phyloP scores from a whole-genome alignment of 2,113 vertebrate genomes.

The Tretioscincus oriximinensis region DNA sequence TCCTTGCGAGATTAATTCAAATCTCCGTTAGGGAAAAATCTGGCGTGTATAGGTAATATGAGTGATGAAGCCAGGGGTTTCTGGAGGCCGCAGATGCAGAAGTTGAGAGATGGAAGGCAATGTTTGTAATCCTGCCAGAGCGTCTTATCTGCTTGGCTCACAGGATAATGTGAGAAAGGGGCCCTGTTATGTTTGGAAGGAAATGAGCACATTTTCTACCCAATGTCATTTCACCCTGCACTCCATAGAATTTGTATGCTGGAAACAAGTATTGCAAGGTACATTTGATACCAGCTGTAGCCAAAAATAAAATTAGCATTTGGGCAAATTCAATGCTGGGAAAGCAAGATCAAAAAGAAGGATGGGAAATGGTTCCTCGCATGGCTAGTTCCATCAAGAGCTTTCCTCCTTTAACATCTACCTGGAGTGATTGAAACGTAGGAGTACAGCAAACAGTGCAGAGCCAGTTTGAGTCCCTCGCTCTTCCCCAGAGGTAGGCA shows the following conservation, averaged over 20 bases:
- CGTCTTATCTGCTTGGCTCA: background rate
- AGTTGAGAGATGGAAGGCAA: conserved; percentile 21
- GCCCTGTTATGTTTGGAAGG: background rate
- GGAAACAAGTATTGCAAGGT: conserved; percentile 36
- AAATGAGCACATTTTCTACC: background rate
- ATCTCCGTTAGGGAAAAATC: no score
- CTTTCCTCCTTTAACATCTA: no score
- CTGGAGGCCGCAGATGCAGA: background rate
- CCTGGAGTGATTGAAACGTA: no score
- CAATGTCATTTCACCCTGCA: background rate
- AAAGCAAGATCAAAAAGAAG: background rate
- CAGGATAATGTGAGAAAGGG: background rate
- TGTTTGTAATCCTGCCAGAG: background rate
- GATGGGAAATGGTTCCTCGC: background rate
- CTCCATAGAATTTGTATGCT: background rate
- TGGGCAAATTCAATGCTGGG: rapidly evolving
- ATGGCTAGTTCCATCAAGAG: no score
- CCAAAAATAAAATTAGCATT: conserved; percentile 21
- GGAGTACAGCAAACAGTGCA: no score
- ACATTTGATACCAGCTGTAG: background rate
- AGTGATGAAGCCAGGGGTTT: background rate
- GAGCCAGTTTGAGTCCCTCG: no score
- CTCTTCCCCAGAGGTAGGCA: no score
- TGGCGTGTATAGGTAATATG: background rate
- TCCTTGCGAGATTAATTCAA: no score